Conservation (phyloP, 2,888 invertebrate genomes). For the Drosophila pegasa region DNA sequence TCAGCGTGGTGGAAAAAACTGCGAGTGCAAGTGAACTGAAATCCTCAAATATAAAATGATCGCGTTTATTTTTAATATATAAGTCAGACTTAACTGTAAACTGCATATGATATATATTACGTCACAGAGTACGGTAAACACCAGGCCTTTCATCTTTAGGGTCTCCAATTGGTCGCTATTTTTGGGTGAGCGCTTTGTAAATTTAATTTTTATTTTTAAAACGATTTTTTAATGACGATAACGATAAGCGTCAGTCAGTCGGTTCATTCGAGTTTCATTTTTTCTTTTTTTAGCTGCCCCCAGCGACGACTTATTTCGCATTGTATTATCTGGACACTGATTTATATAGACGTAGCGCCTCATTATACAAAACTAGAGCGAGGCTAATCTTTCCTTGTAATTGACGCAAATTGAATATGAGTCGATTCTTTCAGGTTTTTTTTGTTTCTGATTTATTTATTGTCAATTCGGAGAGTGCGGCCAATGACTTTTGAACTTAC, state of each 20-base stretch:
- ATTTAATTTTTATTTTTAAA: constrained; percentile 18
- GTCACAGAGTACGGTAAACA: constrained; percentile 61
- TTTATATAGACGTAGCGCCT: constrained; percentile 52
- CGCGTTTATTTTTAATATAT: constrained; percentile 17
- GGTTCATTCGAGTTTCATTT: constrained; percentile 11
- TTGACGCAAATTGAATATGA: constrained; percentile 72
- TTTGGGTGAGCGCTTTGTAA: constrained; percentile 42
- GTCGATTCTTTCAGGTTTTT: constrained; percentile 43
- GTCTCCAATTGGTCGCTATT: constrained; percentile 31
- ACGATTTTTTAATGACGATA: neutral
- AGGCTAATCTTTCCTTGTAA: constrained; percentile 75
- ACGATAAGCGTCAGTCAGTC: constrained; percentile 31
- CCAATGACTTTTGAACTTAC: constrained; percentile 39
- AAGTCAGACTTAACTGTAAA: constrained; percentile 39
- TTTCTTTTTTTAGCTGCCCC: constrained; percentile 29
- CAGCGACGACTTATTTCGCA: constrained; percentile 38
- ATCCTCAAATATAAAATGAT: constrained; percentile 17
- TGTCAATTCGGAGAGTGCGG: constrained; percentile 19
- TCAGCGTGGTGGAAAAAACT: constrained; percentile 18
- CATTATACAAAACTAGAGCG: constrained; percentile 64
- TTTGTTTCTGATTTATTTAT: constrained; percentile 19
- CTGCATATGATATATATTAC: constrained; percentile 34
- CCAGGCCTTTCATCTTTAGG: constrained; percentile 14
- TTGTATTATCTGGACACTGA: constrained; percentile 63
- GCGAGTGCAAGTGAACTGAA: constrained; percentile 31